Percentiles rank a stretch among this genome's conserved stretches.
These are phyloP conservation scores for Sebastes wilsoni DNA, from an alignment of 2,797 vertebrate species.

Conservation along the genomic window DNA sequence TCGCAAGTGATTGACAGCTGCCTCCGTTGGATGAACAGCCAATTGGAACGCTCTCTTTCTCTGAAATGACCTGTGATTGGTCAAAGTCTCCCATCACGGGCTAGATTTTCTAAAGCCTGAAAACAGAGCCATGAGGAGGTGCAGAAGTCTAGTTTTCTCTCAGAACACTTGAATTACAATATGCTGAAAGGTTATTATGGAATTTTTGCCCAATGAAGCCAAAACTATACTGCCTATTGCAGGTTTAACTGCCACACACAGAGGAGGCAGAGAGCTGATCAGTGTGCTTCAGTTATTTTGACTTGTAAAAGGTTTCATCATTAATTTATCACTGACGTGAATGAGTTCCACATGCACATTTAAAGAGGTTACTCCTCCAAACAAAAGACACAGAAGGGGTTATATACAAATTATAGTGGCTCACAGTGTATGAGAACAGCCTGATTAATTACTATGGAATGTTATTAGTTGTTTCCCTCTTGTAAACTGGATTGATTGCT, in stretches of 20 bases:
- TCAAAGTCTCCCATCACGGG: too few relatives aligned
- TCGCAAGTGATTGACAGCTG: too few relatives aligned
- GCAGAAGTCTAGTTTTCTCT: too few relatives aligned
- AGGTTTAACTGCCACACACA: background rate
- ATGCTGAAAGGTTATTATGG: too few relatives aligned
- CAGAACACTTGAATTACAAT: too few relatives aligned
- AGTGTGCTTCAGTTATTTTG: background rate
- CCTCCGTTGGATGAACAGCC: too few relatives aligned
- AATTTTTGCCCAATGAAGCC: too few relatives aligned
- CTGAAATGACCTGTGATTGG: too few relatives aligned
- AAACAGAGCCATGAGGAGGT: too few relatives aligned
- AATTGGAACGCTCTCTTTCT: too few relatives aligned
- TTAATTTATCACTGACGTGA: background rate
- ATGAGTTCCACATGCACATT: background rate
- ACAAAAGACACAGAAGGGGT: background rate
- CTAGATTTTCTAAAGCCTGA: too few relatives aligned
- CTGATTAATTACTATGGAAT: background rate
- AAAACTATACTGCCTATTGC: background rate
- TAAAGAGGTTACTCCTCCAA: background rate
- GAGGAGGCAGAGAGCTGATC: background rate
- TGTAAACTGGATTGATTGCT: slow-evolving; percentile 12
- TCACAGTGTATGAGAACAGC: background rate
- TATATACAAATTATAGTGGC: background rate
- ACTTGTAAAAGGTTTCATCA: background rate
- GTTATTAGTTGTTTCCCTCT: slow-evolving; percentile 33